Base-by-base conservation (phyloP, 2,888 invertebrate genomes). In the Scotopteryx bipunctaria region DNA sequence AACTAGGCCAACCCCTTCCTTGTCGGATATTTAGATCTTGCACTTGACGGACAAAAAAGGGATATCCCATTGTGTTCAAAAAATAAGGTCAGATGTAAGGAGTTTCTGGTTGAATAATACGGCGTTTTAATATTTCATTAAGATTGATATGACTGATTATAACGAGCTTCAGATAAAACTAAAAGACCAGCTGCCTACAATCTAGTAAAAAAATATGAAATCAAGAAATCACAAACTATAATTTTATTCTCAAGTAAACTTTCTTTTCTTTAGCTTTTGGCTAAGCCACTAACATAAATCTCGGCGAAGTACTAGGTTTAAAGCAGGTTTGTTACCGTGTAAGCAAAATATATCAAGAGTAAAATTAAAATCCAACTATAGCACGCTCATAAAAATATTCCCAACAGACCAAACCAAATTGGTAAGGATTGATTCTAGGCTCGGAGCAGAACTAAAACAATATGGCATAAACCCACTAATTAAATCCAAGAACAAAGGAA, bases 41-140 rank as follows among this genome's bases (percentile, higher is more conserved):
- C 77, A 76, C 77, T 78, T 79, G 79, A 77, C 68, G 68, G 63
- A 66, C 80, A 86, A 87, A 88, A 88, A 84, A 76, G 50, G 62
- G 73, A 80, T 81, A 82, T 76, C 58, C 78, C 73, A 84, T 89
- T 87, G 86, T 88, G 69, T 81, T 71, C 73, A 25, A 33, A 69
- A 80, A 85, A 78, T 79, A 79, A 81, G 75, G 72, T 73, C 67
- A 78, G 74, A 78, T 76, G 73, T 79, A 71, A 76, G 68, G 72
- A 80, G 78, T 83, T 86, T 86, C 81, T 81, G 84, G 81, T 83
- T 76, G 83, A 86, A 86, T 84, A 86, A 87, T 82, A 81, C 83
- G 71, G 77, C 76, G 81, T 86, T 87, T 85, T 86, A 86, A 86
- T 87, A 80, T 80, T 83, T 88, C 82, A 88, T 88, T 90, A 82